Conservation (phyloP, 2,888 invertebrate species). For the Acanthococcus lagerstroemiae region DNA sequence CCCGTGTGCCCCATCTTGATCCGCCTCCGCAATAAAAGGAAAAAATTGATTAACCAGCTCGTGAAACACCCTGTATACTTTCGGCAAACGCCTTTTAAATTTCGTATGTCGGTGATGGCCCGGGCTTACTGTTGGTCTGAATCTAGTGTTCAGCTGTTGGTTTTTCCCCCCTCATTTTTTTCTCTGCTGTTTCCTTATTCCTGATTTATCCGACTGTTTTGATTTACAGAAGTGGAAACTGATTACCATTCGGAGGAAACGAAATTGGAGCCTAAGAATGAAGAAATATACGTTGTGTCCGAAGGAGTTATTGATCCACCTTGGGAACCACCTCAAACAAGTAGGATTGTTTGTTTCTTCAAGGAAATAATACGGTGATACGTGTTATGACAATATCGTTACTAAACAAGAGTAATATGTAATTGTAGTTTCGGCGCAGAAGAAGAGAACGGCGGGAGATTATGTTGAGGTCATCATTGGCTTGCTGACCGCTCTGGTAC, state of each 20-base stretch:
- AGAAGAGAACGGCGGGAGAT: slow-evolving; percentile 50
- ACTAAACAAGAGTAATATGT: not conserved
- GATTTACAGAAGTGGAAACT: no score
- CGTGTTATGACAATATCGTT: not conserved
- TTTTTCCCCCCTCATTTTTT: no score
- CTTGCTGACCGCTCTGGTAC: slow-evolving; percentile 55
- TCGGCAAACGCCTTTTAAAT: no score
- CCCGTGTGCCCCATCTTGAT: no score
- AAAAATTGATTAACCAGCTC: no score
- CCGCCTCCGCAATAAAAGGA: no score
- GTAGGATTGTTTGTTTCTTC: slow-evolving; percentile 42
- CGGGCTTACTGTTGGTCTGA: no score
- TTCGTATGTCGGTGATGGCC: no score
- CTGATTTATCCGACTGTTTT: no score
- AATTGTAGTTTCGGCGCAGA: slow-evolving; percentile 35
- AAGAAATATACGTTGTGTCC: slow-evolving; percentile 46
- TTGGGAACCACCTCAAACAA: slow-evolving; percentile 49
- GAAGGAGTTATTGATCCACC: slow-evolving; percentile 44
- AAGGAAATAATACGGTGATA: not conserved
- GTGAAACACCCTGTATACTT: no score
- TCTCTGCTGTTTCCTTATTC: no score
- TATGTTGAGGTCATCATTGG: slow-evolving; percentile 54
- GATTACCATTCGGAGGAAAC: slow-evolving; percentile 47
- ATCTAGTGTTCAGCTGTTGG: no score
- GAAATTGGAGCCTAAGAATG: slow-evolving; percentile 44